Evolutionary conservation across 2,888 invertebrate genomes (phyloP), one percentile per base, ranked within the genome.

Genomic region (Muscina levida): DNA sequence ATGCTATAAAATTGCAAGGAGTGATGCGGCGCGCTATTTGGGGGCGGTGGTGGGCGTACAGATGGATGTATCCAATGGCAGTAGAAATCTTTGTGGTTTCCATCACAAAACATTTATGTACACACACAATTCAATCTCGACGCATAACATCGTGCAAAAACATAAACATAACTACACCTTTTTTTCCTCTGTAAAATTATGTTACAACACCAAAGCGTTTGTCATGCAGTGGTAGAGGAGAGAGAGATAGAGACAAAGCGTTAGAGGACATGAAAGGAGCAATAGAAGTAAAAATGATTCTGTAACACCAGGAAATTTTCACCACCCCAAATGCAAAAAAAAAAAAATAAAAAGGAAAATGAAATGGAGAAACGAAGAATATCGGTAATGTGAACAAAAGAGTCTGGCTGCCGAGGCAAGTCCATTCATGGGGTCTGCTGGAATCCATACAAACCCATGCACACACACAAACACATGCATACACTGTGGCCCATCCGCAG

Each of bases 131-230:
- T 17, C 13, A 67, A 72, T 44, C 39, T 73, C n/a, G n/a, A n/a
- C 31, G 31, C 44, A 74, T 11, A 74, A 59, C 19, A 68, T 44
- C 37, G 59, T 10, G 48, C 39, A 42, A 67, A 62, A 66, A 76
- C 56, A 72, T 65, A 62, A 72, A n/a, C 46, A 65, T 68, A 72
- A 72, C 74, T 81, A 72, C 77, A 74, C 53, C 67, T 77, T 77
- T 56, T n/a, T 56, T 65, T 65, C 37, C 8, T 44, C 46, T 22
- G 1, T 11, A 57, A n/a, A 26, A 59, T 26, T 67, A 53, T 24
- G 53, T 22, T 71, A 72, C 72, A 77, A 72, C 17, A 73, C 66
- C n/a, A n/a, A n/a, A n/a, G n/a, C n/a, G n/a, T n/a, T 31, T 53
- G 68, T 5, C 68, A 59, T 37, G 13, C 62, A 51, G 31, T 19